Evolutionary conservation across 2,797 vertebrate genomes (phyloP), one percentile per base, ranked within the genome.

Genomic region (Columba guinea): DNA sequence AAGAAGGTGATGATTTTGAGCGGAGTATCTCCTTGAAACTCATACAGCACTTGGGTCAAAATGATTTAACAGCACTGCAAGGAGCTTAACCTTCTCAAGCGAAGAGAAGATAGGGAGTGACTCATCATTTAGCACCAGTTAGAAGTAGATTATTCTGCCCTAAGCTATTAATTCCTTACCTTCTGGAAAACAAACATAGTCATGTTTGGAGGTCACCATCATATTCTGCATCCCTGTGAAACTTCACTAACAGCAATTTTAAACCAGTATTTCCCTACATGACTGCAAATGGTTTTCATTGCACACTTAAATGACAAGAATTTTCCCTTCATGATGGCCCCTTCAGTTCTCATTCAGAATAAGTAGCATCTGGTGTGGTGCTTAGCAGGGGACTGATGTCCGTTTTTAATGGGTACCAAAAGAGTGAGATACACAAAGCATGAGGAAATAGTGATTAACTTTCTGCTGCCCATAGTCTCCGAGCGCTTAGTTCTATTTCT

Each of bases 401-500:
- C 81, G 90, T 77, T 93, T 95, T 89, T 90, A 97, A 94, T 93
- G 95, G 80, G 60, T 67, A 75, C 63, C 67, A 92, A 81, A 95
- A 95, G 51, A 95, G 53, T 89, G 27, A 85, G 56, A 80, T 53
- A 94, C 34, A 93, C 51, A 95, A 92, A 93, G 56, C 75, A 81
- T 21, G 70, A 92, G 71, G 90, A 95, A 90, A 84, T 34, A 84
- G 71, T 35, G 74, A 94, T 90, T 90, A 94, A 94, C 80, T 95
- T 96, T 92, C 91, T 83, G 46, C 78, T 92, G 77, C 49, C 89
- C 73, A 48, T 59, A 73, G 71, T 67, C 44, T 91, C 83, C 34
- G 27, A 85, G 56, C 92, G 71, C 41, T 89, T 58, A 80, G 37
- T 23, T 2, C 2, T 53, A 59, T 84, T 92, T 95, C 80, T 80